Base-by-base conservation (phyloP, 2,113 vertebrate genomes). In the Baryphthengus martii region DNA sequence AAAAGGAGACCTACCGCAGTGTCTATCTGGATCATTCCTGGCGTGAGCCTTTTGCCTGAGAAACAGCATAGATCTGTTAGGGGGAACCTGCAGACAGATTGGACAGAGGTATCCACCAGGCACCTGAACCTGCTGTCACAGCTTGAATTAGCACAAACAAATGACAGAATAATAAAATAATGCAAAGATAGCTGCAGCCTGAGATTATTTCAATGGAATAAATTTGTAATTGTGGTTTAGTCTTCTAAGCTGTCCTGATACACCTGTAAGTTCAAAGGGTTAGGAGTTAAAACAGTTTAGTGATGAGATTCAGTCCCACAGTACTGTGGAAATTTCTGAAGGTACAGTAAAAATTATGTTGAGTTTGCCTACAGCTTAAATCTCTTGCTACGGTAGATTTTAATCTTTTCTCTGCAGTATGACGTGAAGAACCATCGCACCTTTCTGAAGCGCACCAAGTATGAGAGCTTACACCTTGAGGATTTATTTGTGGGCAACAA, bases 401-500 rank as follows among this genome's bases (percentile, higher is more conserved):
- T 19, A 9, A 45, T 78, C 55, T 78, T 89, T 63, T 90, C 28
- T 47, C 77, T 94, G 55, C 95, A 99, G 99, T 99, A 99, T 90
- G 99, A 99, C 31, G 94, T 99, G 52, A 99, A 99, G 97, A 99
- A 99, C 93, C 99, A 98, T 55, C 98, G 98, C 31, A 98, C 96
- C 33, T 99, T 99, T 92, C 95, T 99, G 92, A 98, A 98, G 84
- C 97, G 98, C 89, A 99, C 98, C 52, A 98, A 97, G 91, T 99
- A 99, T 47, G 98, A 99, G 2, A 97, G 97, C n/a, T 77, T 99
- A 24, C 98, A 97, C 47, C 95, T 97, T 9, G 98, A 99, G 93
- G 99, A 99, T 96, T 97, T 99, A 47, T 99, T 99, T 52, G 97
- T 99, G 74, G 99, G 99, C 91, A 99, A 98, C 96, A 99, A 98